phyloP scores from a whole-genome alignment of 2,113 vertebrate genomes.

The Acanthochromis polyacanthus region DNA sequence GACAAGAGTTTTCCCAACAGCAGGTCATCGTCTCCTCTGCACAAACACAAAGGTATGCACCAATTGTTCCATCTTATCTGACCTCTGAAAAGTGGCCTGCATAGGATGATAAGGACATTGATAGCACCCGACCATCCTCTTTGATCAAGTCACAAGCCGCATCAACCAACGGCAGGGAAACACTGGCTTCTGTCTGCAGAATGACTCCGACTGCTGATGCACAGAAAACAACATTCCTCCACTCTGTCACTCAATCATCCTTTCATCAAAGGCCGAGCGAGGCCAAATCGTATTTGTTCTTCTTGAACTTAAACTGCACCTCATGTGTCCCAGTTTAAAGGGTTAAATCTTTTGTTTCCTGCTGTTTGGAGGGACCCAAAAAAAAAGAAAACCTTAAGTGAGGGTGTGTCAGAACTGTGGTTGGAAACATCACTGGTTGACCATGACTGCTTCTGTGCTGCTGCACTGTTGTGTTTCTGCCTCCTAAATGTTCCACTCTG shows the following conservation, averaged over 20 bases:
- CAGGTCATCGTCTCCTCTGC: conserved; percentile 15
- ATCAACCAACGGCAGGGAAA: neutral
- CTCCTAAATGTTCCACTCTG: conserved; percentile 61
- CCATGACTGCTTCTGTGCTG: conserved; percentile 40
- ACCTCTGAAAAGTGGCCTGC: conserved; percentile 28
- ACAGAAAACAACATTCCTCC: conserved; percentile 8
- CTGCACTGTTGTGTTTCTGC: conserved; percentile 48
- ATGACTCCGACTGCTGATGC: neutral
- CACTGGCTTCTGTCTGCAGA: conserved; percentile 3
- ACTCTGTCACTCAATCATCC: conserved; percentile 5
- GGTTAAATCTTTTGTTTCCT: conserved; percentile 44
- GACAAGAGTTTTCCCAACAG: neutral
- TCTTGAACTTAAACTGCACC: conserved; percentile 24
- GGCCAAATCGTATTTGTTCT: conserved; percentile 37
- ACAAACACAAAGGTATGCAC: conserved; percentile 56
- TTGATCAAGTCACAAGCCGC: conserved; percentile 56
- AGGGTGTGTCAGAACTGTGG: conserved; percentile 79
- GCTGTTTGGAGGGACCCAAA: conserved; percentile 47
- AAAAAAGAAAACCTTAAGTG: conserved; percentile 32
- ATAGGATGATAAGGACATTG: conserved; percentile 58
- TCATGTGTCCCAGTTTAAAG: conserved; percentile 1
- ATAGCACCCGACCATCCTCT: conserved; percentile 24
- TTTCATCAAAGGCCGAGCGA: neutral
- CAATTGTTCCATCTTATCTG: conserved; percentile 59
- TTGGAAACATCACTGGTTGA: conserved; percentile 63